Evolutionary conservation across 1,140 invertebrate genomes (phyloP).

Genomic region (Polypedilum vanderplanki): DNA sequence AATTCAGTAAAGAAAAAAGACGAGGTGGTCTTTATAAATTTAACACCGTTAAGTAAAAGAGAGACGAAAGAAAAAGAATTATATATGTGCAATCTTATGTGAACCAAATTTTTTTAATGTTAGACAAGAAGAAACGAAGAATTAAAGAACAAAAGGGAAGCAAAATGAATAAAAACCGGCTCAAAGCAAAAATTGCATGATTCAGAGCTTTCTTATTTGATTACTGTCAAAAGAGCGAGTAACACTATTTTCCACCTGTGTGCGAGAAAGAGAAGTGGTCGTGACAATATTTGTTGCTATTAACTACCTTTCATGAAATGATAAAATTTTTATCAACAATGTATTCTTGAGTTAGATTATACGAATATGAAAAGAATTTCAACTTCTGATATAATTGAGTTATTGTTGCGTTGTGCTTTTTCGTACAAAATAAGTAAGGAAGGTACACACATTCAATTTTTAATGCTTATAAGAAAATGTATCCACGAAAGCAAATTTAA

Average conservation of each 20-base stretch:
- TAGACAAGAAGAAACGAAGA: not conserved
- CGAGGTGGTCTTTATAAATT: not conserved
- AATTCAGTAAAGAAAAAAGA: too few species aligned
- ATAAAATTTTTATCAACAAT: not conserved
- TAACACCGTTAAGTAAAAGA: not conserved
- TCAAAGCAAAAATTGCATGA: conserved; percentile 9
- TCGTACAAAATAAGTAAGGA: not conserved
- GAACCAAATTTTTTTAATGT: conserved; percentile 5
- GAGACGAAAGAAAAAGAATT: not conserved
- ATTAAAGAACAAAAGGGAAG: not conserved
- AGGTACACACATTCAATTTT: not conserved
- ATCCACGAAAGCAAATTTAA: conserved; percentile 9
- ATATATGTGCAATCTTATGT: conserved; percentile 3
- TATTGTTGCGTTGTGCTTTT: not conserved
- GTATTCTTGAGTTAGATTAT: not conserved
- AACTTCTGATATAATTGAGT: not conserved
- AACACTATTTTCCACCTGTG: too few species aligned
- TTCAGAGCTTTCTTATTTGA: conserved; percentile 5
- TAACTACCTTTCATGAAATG: not conserved
- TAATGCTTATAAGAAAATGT: not conserved
- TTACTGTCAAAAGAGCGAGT: not conserved
- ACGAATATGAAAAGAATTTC: not conserved
- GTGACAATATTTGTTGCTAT: not conserved
- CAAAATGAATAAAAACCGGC: conserved; percentile 7
- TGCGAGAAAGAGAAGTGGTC: too few species aligned